phyloP scores from a whole-genome alignment of 1,140 invertebrate genomes.

The Copidosoma floridanum region DNA sequence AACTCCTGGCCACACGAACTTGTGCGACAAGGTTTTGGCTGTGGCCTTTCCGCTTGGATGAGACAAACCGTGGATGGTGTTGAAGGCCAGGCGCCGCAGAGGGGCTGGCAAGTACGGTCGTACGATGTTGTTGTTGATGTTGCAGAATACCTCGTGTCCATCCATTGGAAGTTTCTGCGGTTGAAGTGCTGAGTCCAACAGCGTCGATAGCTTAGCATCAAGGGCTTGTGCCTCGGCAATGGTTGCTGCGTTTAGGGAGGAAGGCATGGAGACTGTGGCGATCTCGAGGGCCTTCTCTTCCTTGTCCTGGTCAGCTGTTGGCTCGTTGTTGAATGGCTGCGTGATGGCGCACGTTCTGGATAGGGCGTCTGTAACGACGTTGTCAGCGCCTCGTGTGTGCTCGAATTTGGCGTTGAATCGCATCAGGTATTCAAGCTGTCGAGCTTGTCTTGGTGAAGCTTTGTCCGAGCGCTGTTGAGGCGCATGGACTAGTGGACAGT shows the following conservation, averaged over 20 bases:
- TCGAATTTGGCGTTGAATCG: neutral
- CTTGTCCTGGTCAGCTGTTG: too few relatives aligned
- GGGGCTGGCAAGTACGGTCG: slow-evolving; percentile 9
- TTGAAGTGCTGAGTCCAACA: slow-evolving; percentile 42
- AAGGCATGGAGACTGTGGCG: neutral
- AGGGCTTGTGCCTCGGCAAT: neutral
- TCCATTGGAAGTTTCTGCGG: slow-evolving; percentile 18
- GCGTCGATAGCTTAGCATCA: slow-evolving; percentile 29
- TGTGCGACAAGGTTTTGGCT: neutral
- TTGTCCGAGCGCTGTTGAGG: neutral
- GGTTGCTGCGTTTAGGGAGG: neutral
- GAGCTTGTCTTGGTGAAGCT: neutral
- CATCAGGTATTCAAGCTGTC: neutral
- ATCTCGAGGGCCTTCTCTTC: too few relatives aligned
- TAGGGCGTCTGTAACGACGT: slow-evolving; percentile 7
- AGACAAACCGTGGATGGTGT: slow-evolving; percentile 3
- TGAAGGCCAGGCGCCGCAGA: slow-evolving; percentile 5
- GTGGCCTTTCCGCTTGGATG: slow-evolving; percentile 15
- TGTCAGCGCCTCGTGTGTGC: neutral
- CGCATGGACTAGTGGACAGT: neutral
- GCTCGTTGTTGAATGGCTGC: too few relatives aligned
- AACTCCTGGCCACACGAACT: slow-evolving; percentile 28
- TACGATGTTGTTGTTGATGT: neutral
- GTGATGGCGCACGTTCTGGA: slow-evolving; percentile 12
- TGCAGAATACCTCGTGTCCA: too few relatives aligned